Evolutionary conservation across 2,113 vertebrate species (phyloP), one percentile per base, ranked within the genome.

Genomic region (Peromyscus polionotus): DNA sequence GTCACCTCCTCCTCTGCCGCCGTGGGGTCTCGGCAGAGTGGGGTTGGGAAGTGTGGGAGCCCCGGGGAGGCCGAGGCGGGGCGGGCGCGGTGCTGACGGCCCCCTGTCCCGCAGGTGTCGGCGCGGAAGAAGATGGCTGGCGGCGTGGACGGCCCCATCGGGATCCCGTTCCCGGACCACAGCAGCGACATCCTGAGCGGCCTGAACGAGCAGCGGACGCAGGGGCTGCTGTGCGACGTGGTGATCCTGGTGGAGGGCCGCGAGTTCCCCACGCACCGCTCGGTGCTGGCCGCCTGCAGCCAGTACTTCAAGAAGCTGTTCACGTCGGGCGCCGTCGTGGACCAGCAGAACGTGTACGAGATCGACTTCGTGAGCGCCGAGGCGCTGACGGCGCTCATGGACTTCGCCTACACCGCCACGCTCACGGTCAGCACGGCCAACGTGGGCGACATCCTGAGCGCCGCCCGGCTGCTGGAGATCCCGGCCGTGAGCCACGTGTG

Each of bases 221-320:
- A 99, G 63, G 99, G 99, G 77, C 98, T 99, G 98, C 98, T 99
- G 97, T 99, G 99, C 22, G 99, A 99, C 91, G 99, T 99, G 98
- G 99, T 99, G 90, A 99, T 99, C 98, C 99, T 99, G 94, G 99
- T 99, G 90, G 99, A 99, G 95, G 99, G 99, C 68, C 99, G 98
- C 10, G 99, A 99, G 98, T 99, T 99, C 98, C 99, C 99, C 84
- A 99, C 99, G 26, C 99, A 99, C 99, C 99, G 99, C 98, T 99
- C 99, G 0, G 99, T 99, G 98, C 99, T 99, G 98, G 99, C 99
- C 0, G 99, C 99, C 39, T 99, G 99, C 98, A 99, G 99, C 98
- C 99, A 99, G 96, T 99, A 99, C 99, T 99, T 99, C 98, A 99
- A 99, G 98, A 99, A 99, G 99, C 99, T 99, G 94, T 99, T 99